Conservation (phyloP, 2,797 vertebrate species). For the Eulemur mongoz region DNA sequence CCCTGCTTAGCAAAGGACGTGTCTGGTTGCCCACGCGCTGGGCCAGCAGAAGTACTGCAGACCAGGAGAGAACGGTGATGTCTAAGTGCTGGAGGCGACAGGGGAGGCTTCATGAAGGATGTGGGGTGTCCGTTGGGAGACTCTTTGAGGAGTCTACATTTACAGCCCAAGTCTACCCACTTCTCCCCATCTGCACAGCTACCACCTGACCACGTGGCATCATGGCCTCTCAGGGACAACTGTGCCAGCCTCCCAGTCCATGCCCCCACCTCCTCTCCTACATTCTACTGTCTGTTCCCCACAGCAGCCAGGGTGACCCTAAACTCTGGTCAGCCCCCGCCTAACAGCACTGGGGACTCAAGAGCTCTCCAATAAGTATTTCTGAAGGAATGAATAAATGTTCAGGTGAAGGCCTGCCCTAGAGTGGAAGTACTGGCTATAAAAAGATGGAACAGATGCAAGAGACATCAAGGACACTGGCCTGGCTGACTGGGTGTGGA, state of each 20-base stretch:
- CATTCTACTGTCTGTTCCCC: neutral
- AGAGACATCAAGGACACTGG: neutral
- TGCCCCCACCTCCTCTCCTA: neutral
- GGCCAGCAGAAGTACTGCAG: neutral
- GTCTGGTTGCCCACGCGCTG: neutral
- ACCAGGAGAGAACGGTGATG: too few species aligned
- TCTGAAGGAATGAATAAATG: too few species aligned
- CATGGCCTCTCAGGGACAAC: neutral
- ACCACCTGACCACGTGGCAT: neutral
- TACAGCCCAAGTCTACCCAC: neutral
- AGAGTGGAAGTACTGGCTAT: too few species aligned
- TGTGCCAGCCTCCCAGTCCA: neutral
- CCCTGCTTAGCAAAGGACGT: neutral
- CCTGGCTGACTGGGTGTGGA: neutral
- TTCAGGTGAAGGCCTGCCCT: neutral
- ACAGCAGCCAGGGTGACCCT: neutral
- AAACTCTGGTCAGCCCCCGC: neutral
- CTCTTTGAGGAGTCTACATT: too few species aligned
- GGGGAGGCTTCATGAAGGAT: neutral
- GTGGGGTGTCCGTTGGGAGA: neutral
- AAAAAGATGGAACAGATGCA: neutral
- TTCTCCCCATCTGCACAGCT: neutral
- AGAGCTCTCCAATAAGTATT: too few species aligned
- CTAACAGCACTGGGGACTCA: accelerated
- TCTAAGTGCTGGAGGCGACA: too few species aligned